A percentile compares a stretch with the other conserved stretches of the same genome.
phyloP scores from a whole-genome alignment of 1,140 invertebrate species.

The Pseudachorutes palmiensis region DNA sequence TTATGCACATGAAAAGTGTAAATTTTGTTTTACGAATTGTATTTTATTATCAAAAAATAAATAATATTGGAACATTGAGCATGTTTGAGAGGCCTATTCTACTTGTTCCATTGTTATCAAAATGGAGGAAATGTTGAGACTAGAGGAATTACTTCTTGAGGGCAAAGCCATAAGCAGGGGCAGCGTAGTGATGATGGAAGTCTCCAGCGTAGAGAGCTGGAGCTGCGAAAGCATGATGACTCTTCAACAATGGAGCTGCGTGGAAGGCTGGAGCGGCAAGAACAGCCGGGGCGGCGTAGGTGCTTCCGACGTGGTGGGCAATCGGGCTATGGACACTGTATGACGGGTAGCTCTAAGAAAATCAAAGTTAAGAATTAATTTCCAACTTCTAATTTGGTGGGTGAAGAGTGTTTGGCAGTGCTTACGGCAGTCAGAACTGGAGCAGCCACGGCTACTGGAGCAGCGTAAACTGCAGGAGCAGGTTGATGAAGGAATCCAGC shows the following conservation, averaged over 20 bases:
- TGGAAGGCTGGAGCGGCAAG: not conserved
- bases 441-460: not conserved
- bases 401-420: not conserved
- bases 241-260: not conserved
- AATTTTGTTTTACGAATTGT: not conserved
- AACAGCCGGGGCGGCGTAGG: not conserved
- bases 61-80: too few relatives aligned
- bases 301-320: slow-evolving; percentile 5
- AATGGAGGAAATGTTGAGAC: not conserved
- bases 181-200: not conserved
- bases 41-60: too few relatives aligned
- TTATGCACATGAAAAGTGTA: not conserved
- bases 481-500: slow-evolving; percentile 2
- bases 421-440: slow-evolving; percentile 4
- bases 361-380: not conserved
- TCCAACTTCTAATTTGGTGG: not conserved
- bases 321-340: not conserved
- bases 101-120: not conserved
- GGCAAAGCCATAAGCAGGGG: not conserved
- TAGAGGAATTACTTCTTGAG: not conserved
- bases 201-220: not conserved
- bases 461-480: not conserved
- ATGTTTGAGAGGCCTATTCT: not conserved
- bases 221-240: not conserved
- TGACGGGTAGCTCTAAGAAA: not conserved